Conservation (phyloP, 92 coral and sea anemone species). For the Phymanthus crucifer region DNA sequence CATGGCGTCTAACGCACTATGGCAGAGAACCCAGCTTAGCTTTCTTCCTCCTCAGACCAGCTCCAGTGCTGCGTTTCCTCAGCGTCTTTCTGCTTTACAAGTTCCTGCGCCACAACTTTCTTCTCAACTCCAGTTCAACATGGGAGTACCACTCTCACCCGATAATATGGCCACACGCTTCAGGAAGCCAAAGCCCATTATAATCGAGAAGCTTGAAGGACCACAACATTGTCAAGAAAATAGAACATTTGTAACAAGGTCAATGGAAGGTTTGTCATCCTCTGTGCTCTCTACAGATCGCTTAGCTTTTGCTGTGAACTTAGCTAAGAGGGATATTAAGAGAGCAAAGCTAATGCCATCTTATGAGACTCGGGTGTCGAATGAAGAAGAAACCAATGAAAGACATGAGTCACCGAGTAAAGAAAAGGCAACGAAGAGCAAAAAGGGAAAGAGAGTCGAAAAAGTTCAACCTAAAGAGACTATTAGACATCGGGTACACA, state of each 20-base stretch:
- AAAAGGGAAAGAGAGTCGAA: conserved; percentile 34
- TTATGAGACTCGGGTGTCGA: conserved; percentile 31
- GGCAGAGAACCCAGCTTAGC: conserved; percentile 71
- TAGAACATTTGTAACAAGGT: conserved; percentile 30
- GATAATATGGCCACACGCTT: conserved; percentile 78
- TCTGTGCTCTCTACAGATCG: conserved; percentile 67
- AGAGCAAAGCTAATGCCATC: conserved; percentile 61
- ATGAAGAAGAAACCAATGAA: conserved; percentile 27
- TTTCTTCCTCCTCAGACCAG: conserved; percentile 48
- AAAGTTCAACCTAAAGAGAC: conserved; percentile 43
- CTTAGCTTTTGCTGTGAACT: conserved; percentile 81
- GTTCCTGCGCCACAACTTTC: conserved; percentile 53
- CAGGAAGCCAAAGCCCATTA: conserved; percentile 84
- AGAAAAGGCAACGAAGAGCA: conserved; percentile 27
- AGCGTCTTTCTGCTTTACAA: conserved; percentile 4
- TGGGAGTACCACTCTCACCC: conserved; percentile 70
- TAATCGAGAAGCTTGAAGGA: conserved; percentile 74
- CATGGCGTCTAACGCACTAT: conserved; percentile 62
- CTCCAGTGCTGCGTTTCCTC: conserved; percentile 1
- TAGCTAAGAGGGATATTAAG: conserved; percentile 87
- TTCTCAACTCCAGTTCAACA: conserved; percentile 83
- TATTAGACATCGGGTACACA: conserved; percentile 64
- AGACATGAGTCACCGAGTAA: conserved; percentile 24
- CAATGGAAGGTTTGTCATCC: conserved; percentile 25
- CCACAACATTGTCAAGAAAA: conserved; percentile 17